Evolutionary conservation across 2,888 invertebrate species (phyloP).

Genomic region (Hirtodrosophila histrioides): DNA sequence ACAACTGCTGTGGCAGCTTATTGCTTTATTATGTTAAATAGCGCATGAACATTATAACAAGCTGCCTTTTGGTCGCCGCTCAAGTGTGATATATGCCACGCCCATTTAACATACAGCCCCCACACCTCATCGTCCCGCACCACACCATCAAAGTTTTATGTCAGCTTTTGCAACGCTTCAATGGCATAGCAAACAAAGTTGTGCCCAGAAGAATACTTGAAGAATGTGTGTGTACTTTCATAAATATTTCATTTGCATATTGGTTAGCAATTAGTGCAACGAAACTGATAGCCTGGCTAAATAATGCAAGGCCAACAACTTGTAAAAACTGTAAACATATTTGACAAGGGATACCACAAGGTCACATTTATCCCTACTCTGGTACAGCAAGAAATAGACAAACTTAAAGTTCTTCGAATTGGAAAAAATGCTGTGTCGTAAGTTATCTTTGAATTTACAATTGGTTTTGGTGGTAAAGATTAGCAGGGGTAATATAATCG

Average conservation of each 20-base stretch:
- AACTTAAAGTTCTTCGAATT: too few relatives aligned
- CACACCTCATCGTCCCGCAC: constrained; percentile 7
- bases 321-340: too few relatives aligned
- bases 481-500: too few relatives aligned
- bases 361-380: too few relatives aligned
- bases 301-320: constrained; percentile 19
- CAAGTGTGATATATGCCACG: constrained; percentile 43
- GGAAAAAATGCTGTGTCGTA: too few relatives aligned
- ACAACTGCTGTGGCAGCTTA: constrained; percentile 62
- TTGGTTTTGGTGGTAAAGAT: too few relatives aligned
- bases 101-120: constrained; percentile 27
- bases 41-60: constrained; percentile 75
- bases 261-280: constrained; percentile 48
- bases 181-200: constrained; percentile 45
- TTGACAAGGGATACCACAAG: too few relatives aligned
- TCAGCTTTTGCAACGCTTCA: constrained; percentile 39
- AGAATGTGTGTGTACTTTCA: constrained; percentile 13
- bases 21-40: constrained; percentile 77
- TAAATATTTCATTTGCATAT: constrained; percentile 40
- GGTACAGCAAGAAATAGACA: too few relatives aligned
- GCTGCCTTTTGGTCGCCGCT: constrained; percentile 56
- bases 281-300: constrained; percentile 29
- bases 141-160: constrained; percentile 43
- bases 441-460: too few relatives aligned
- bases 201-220: constrained; percentile 3